Conservation (phyloP, 2,113 vertebrate species). For the Coreoperca whiteheadi region DNA sequence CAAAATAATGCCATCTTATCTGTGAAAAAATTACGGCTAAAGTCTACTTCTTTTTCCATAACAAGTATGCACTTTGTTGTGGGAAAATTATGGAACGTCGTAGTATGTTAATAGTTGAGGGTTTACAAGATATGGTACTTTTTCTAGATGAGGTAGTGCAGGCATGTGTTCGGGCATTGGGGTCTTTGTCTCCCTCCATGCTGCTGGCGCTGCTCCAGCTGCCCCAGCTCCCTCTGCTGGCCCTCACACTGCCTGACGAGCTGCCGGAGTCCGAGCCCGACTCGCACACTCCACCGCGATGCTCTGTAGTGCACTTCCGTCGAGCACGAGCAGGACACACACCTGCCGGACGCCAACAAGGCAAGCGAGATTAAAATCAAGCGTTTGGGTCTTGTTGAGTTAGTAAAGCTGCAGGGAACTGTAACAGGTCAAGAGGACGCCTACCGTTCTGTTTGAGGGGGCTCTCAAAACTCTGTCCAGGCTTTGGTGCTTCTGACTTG, state of each 20-base stretch:
- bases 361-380: neutral
- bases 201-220: slow-evolving; percentile 99
- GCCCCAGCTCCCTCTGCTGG: slow-evolving; percentile 96
- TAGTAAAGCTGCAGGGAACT: too few species aligned
- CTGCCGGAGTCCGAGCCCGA: slow-evolving; percentile 96
- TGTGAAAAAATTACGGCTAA: neutral
- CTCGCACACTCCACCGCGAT: slow-evolving; percentile 88
- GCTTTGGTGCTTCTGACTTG: slow-evolving; percentile 82
- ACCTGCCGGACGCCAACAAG: slow-evolving; percentile 54
- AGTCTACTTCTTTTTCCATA: neutral
- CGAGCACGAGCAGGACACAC: slow-evolving; percentile 75
- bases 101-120: neutral
- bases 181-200: slow-evolving; percentile 93
- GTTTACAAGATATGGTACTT: slow-evolving; percentile 73
- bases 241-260: slow-evolving; percentile 92
- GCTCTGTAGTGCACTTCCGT: slow-evolving; percentile 86
- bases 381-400: neutral
- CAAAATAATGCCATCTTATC: neutral
- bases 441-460: slow-evolving; percentile 82
- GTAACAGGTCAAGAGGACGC: neutral
- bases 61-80: neutral
- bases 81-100: too few species aligned
- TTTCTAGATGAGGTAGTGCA: slow-evolving; percentile 84
- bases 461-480: slow-evolving; percentile 62
- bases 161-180: slow-evolving; percentile 74